phyloP scores from a whole-genome alignment of 2,113 vertebrate genomes.

The Glaucomys volans region DNA sequence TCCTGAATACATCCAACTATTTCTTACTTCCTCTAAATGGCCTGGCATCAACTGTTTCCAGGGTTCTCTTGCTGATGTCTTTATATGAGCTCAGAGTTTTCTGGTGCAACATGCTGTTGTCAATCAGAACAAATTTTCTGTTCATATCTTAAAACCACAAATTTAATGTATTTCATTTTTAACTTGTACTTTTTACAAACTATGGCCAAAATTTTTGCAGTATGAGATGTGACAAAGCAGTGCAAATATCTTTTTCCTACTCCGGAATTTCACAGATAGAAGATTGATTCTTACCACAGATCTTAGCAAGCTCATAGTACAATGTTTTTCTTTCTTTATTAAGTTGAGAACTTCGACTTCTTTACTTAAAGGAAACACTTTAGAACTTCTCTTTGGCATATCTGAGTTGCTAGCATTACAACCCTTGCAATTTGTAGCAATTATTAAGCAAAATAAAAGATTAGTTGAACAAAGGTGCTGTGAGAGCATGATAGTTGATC shows the following conservation, averaged over 20 bases:
- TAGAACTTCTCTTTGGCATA: not conserved
- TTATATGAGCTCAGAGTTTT: not conserved
- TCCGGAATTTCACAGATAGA: not conserved
- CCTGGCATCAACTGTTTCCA: not conserved
- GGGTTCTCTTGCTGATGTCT: not conserved
- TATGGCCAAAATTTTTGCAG: not conserved
- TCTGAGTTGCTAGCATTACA: not conserved
- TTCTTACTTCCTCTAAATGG: not conserved
- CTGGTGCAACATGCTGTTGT: not conserved
- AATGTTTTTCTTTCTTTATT: not conserved
- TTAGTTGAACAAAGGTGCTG: not conserved
- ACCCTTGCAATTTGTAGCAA: not conserved
- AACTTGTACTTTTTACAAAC: not conserved
- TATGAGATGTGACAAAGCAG: not conserved
- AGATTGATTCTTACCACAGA: not conserved
- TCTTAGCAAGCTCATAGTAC: not conserved
- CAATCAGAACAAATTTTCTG: not conserved
- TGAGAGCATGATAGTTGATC: not conserved
- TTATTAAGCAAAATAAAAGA: not conserved
- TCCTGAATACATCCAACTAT: not conserved
- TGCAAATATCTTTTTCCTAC: not conserved
- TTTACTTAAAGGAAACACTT: not conserved
- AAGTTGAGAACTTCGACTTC: not conserved
- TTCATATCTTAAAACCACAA: not conserved
- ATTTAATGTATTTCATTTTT: not conserved